Evolutionary conservation across 92 coral and sea anemone genomes (phyloP), one percentile per base, ranked within the genome.

Genomic region (Phenganax marumi): DNA sequence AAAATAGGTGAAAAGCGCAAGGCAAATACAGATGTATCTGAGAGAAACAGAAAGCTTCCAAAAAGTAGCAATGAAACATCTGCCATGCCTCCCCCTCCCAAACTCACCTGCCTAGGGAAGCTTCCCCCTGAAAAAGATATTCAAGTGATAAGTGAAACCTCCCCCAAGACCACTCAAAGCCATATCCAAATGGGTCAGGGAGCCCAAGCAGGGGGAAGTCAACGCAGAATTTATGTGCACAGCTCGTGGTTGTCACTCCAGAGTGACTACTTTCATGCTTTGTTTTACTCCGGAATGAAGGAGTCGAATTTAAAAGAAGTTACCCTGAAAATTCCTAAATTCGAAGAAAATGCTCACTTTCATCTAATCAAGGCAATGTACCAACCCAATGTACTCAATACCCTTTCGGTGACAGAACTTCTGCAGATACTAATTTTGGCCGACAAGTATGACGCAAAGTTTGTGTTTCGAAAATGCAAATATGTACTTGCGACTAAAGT

Each of bases 171-270:
- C 19, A 56, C 63, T 14, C 6, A 7, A 14, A 56, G 19, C 17
- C 63, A 56, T 6, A 56, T 10, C 19, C 14, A 6, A 10, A n/a
- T n/a, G n/a, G n/a, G n/a, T n/a, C n/a, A n/a, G n/a, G 43, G 2
- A 33, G 43, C 43, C 5, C 43, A 33, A 33, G 3, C 43, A 2
- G 5, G 43, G 43, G 43, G 43, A 1, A 33, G 19, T 1, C 63
- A 56, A 18, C 63, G 19, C 19, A 56, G 19, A 56, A 56, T 56
- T 56, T 66, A 7, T 26, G 77, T 49, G 19, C 77, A 72, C 21
- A 54, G 48, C 50, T 72, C 33, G 10, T 72, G 77, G 77, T 39
- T 72, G 77, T 52, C 77, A 10, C 57, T 72, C 8, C 52, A 72
- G 57, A 72, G 77, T n/a, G 3, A 22, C 24, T 72, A 49, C 21